These are phyloP conservation scores for Adela reaumurella DNA, from an alignment of 2,888 invertebrate species.

Conservation along the genomic window DNA sequence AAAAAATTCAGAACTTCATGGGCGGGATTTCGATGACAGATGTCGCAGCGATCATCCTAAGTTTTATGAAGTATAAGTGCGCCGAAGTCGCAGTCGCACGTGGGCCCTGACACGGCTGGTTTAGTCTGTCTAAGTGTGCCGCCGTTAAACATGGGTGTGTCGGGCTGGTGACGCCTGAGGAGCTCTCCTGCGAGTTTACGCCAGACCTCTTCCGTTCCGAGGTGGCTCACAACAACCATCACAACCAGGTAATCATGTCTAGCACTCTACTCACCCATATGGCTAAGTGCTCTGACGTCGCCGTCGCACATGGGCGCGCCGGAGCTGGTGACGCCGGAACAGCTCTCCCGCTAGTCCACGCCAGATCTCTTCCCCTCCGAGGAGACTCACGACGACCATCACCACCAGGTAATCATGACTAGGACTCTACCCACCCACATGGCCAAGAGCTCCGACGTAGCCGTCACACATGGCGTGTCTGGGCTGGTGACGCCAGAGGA, in stretches of 20 bases:
- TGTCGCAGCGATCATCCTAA: no score
- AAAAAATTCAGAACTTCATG: no score
- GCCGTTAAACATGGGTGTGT: constrained; percentile 86
- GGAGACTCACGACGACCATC: constrained; percentile 37
- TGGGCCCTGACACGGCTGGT: no score
- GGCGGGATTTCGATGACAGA: no score
- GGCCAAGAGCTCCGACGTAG: no score
- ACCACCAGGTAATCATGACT: constrained; percentile 22
- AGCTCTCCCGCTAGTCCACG: constrained; percentile 21
- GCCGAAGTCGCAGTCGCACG: constrained; percentile 91
- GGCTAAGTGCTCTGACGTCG: no score
- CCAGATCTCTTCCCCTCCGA: constrained; percentile 18
- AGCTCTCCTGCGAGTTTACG: constrained; percentile 88
- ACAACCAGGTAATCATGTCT: constrained; percentile 27
- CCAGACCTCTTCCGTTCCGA: constrained; percentile 73
- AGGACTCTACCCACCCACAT: no score
- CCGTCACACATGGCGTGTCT: no score
- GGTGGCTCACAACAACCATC: constrained; percentile 40
- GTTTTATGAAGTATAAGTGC: constrained; percentile 66
- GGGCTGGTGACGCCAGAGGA: no score
- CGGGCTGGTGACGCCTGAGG: constrained; percentile 81
- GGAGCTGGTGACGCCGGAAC: constrained; percentile 29
- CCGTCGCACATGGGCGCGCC: no score
- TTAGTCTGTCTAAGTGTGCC: no score
- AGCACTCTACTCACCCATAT: no score